Evolutionary conservation across 1,140 invertebrate species (phyloP).

Genomic region (Propsilocerus akamusi): DNA sequence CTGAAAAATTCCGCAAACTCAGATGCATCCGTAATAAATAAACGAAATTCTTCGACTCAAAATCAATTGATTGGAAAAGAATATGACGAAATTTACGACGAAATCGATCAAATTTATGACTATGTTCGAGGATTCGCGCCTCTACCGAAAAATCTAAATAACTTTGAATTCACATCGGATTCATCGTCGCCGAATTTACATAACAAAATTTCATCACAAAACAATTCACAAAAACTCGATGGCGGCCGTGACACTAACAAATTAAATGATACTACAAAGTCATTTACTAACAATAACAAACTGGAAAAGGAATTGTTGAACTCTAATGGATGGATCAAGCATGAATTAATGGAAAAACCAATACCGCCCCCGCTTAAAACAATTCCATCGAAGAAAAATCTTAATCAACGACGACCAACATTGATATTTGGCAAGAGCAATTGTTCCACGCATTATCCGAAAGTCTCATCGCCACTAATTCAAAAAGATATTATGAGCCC

Average conservation of each 20-base stretch:
- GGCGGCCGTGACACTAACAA: conserved; percentile 23
- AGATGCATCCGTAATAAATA: conserved; percentile 30
- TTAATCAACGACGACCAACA: conserved; percentile 41
- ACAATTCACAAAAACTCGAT: conserved; percentile 19
- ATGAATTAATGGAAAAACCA: conserved; percentile 33
- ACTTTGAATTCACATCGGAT: conserved; percentile 26
- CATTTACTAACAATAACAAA: conserved; percentile 15
- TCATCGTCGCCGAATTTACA: conserved; percentile 22
- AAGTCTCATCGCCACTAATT: conserved; percentile 13
- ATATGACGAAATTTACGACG: too few species aligned
- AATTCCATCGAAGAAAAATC: conserved; percentile 45
- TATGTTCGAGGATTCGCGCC: conserved; percentile 84
- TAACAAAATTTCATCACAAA: neutral
- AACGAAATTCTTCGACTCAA: too few species aligned
- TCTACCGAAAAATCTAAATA: conserved; percentile 59
- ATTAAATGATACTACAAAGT: conserved; percentile 9
- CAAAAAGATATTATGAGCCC: conserved; percentile 11
- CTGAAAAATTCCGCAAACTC: conserved; percentile 51
- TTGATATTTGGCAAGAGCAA: conserved; percentile 50
- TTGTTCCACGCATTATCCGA: conserved; percentile 17
- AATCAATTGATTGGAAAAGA: conserved; percentile 49
- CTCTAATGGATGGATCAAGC: neutral
- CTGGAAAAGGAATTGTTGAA: conserved; percentile 6
- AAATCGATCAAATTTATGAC: conserved; percentile 93
- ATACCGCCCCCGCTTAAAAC: conserved; percentile 81